These are phyloP conservation scores for Carcharodon carcharias DNA, from an alignment of 2,797 vertebrate species.

Conservation along the genomic window DNA sequence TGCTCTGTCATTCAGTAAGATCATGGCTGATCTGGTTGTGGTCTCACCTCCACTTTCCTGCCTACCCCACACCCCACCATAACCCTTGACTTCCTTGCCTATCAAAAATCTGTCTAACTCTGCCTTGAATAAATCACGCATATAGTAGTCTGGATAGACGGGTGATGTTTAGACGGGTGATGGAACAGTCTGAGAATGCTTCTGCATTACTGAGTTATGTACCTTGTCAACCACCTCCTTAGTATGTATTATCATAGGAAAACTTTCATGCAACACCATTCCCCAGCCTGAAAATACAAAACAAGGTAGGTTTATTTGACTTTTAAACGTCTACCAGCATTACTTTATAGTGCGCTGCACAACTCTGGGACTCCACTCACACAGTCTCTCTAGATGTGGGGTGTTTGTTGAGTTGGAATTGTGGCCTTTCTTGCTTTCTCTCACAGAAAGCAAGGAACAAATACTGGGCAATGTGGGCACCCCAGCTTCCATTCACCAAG, in stretches of 20 bases:
- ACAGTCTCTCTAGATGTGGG: neutral
- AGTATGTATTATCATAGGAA: neutral
- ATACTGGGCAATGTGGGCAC: too few relatives aligned
- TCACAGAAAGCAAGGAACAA: neutral
- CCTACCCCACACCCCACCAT: too few relatives aligned
- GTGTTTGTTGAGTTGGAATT: neutral
- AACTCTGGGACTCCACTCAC: neutral
- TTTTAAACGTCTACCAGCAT: neutral
- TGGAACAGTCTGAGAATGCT: neutral
- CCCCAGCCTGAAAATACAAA: neutral
- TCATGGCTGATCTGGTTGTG: too few relatives aligned
- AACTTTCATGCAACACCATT: neutral
- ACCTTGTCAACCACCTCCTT: neutral
- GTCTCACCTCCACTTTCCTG: too few relatives aligned
- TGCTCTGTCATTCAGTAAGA: too few relatives aligned
- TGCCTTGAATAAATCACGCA: too few relatives aligned
- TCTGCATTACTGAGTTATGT: neutral
- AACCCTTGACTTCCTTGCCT: too few relatives aligned
- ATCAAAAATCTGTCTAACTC: too few relatives aligned
- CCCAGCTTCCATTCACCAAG: neutral
- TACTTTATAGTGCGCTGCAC: neutral
- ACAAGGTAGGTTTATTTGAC: neutral
- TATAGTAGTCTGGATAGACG: neutral
- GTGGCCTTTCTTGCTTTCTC: neutral
- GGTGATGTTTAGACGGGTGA: neutral